Evolutionary conservation across 2,888 invertebrate species (phyloP).

Genomic region (Notodonta dromedarius): DNA sequence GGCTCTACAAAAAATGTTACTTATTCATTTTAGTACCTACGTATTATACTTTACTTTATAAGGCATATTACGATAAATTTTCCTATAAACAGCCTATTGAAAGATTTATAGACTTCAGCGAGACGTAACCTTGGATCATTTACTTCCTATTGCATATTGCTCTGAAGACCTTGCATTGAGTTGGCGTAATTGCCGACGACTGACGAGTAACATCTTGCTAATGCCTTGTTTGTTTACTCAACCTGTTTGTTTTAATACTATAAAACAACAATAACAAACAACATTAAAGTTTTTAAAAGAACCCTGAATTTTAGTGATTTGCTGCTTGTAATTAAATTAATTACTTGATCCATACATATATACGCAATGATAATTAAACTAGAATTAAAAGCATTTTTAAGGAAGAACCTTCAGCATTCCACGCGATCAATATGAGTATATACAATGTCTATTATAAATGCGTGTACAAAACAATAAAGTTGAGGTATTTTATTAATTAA

Average conservation of each 20-base stretch:
- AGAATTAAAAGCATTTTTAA: constrained; percentile 30
- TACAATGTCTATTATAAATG: constrained; percentile 52
- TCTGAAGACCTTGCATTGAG: constrained; percentile 68
- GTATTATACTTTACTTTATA: constrained; percentile 18
- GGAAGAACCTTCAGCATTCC: constrained; percentile 75
- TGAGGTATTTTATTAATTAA: too few species aligned
- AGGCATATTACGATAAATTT: constrained; percentile 36
- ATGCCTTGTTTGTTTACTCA: constrained; percentile 51
- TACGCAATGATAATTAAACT: neutral
- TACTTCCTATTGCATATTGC: constrained; percentile 76
- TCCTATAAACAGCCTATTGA: constrained; percentile 51
- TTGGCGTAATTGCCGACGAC: constrained; percentile 61
- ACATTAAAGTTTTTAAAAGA: too few species aligned
- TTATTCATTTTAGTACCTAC: neutral
- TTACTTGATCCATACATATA: neutral
- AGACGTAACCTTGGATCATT: constrained; percentile 61
- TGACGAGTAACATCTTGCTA: constrained; percentile 54
- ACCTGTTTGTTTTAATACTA: constrained; percentile 31
- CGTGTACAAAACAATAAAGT: neutral
- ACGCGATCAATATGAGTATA: constrained; percentile 56
- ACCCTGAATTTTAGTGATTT: too few species aligned
- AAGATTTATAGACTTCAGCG: constrained; percentile 57
- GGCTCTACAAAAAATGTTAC: too few species aligned
- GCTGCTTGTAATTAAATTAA: too few species aligned
- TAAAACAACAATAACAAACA: too few species aligned